Evolutionary conservation across 2,888 invertebrate species (phyloP).

Genomic region (Scaptomyza parva): DNA sequence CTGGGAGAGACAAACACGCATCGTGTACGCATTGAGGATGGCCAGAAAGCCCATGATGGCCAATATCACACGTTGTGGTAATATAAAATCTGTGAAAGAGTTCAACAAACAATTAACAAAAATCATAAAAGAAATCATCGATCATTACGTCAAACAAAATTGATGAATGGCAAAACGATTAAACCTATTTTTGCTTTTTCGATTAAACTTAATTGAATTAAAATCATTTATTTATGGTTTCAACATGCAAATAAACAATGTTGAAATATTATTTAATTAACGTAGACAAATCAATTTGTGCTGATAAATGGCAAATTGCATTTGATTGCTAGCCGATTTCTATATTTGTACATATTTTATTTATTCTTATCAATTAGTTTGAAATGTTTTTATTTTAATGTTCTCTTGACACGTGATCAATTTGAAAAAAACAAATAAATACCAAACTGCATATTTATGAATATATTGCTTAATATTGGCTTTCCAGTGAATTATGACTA

Average conservation of each 20-base stretch:
- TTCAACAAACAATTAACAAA: constrained; percentile 1
- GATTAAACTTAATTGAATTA: constrained; percentile 33
- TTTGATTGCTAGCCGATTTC: constrained; percentile 52
- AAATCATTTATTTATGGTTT: constrained; percentile 25
- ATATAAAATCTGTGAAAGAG: constrained; percentile 73
- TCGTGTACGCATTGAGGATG: constrained; percentile 90
- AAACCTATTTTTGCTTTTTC: not conserved
- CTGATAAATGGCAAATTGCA: constrained; percentile 60
- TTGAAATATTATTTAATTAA: constrained; percentile 60
- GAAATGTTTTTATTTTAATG: constrained; percentile 22
- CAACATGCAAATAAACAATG: constrained; percentile 65
- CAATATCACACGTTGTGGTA: constrained; percentile 88
- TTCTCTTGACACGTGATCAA: constrained; percentile 23
- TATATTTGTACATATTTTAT: constrained; percentile 3
- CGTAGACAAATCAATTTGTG: constrained; percentile 62
- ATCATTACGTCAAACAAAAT: constrained; percentile 47
- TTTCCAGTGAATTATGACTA: constrained; percentile 22
- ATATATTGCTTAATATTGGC: constrained; percentile 22
- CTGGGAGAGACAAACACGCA: constrained; percentile 90
- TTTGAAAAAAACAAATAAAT: not conserved
- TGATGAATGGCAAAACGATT: not conserved
- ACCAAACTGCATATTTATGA: constrained; percentile 27
- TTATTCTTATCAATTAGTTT: constrained; percentile 17
- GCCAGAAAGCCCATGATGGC: constrained; percentile 90
- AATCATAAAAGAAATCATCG: constrained; percentile 10